Percentiles rank a stretch among this genome's conserved stretches.
These are phyloP conservation scores for Cantharis rustica DNA, from an alignment of 2,888 invertebrate genomes.

Conservation along the genomic window DNA sequence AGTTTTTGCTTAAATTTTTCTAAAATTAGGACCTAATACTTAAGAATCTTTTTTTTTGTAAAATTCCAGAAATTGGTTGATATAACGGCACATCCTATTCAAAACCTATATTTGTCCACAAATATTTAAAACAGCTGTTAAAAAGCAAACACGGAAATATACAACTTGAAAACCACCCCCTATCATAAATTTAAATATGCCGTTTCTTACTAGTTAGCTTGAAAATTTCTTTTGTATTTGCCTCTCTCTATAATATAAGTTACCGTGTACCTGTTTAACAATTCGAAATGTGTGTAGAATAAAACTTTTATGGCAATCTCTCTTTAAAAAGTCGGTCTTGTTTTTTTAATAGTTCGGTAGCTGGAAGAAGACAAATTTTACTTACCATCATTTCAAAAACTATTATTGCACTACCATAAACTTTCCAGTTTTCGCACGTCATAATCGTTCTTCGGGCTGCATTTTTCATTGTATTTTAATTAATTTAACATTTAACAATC, in stretches of 20 bases:
- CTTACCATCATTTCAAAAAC: not conserved
- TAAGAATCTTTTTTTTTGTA: not conserved
- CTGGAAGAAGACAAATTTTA: not conserved
- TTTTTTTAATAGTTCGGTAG: not conserved
- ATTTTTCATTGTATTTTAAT: too few species aligned
- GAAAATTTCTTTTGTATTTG: slow-evolving; percentile 6
- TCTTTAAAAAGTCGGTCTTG: not conserved
- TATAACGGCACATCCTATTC: slow-evolving; percentile 20
- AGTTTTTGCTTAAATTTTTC: not conserved
- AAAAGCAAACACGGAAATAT: slow-evolving; percentile 24
- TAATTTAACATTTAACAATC: too few species aligned
- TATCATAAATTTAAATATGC: slow-evolving; percentile 26
- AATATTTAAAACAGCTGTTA: slow-evolving; percentile 30
- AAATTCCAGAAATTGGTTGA: not conserved
- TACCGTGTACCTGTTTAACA: not conserved
- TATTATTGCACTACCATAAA: not conserved
- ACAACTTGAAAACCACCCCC: slow-evolving; percentile 15
- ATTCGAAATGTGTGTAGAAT: not conserved
- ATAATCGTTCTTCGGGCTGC: too few species aligned
- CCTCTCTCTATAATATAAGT: not conserved
- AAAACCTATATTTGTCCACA: slow-evolving; percentile 22
- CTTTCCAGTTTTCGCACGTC: not conserved
- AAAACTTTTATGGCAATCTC: not conserved
- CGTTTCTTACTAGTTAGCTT: slow-evolving; percentile 7
- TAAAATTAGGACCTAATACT: not conserved